A percentile compares a stretch with the other conserved stretches of the same genome.
Conservation (phyloP, 2,888 invertebrate genomes). For the Campaea margaritaria region DNA sequence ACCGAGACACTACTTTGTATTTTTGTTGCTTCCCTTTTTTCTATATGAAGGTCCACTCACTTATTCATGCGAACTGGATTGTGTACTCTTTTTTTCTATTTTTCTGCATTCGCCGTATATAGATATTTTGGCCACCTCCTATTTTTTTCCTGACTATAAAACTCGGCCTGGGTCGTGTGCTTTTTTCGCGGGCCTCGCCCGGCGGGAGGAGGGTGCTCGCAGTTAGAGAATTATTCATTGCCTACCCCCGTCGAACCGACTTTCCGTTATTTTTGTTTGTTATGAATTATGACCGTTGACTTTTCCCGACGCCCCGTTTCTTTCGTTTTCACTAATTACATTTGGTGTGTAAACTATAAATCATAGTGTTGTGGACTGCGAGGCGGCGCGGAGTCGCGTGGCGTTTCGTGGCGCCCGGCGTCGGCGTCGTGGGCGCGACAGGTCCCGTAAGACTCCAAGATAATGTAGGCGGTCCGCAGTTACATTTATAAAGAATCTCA, state of each 20-base stretch:
- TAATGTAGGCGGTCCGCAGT: conserved; percentile 9
- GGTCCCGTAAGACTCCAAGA: not conserved
- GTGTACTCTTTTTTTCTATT: conserved; percentile 74
- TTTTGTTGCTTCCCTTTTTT: conserved; percentile 76
- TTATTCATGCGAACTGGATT: conserved; percentile 83
- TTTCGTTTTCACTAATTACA: conserved; percentile 82
- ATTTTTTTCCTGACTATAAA: conserved; percentile 84
- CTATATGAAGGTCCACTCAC: conserved; percentile 81
- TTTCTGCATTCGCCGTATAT: conserved; percentile 78
- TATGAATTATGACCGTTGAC: conserved; percentile 85
- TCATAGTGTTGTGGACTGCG: conserved; percentile 43
- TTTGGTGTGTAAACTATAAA: conserved; percentile 79
- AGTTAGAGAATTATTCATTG: conserved; percentile 85
- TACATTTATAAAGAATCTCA: conserved; percentile 38
- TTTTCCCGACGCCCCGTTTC: conserved; percentile 79
- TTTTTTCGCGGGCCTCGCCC: conserved; percentile 79
- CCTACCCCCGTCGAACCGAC: conserved; percentile 83
- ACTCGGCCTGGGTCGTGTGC: conserved; percentile 79
- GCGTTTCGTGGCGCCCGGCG: no score
- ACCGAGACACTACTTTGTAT: conserved; percentile 57
- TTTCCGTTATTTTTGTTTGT: conserved; percentile 85
- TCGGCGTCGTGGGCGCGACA: not conserved
- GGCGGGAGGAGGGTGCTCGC: conserved; percentile 76
- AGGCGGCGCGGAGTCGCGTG: conserved; percentile 16
- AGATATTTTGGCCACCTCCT: conserved; percentile 83